Conservation (phyloP, 2,113 vertebrate genomes). For the Lichenostomus cassidix region DNA sequence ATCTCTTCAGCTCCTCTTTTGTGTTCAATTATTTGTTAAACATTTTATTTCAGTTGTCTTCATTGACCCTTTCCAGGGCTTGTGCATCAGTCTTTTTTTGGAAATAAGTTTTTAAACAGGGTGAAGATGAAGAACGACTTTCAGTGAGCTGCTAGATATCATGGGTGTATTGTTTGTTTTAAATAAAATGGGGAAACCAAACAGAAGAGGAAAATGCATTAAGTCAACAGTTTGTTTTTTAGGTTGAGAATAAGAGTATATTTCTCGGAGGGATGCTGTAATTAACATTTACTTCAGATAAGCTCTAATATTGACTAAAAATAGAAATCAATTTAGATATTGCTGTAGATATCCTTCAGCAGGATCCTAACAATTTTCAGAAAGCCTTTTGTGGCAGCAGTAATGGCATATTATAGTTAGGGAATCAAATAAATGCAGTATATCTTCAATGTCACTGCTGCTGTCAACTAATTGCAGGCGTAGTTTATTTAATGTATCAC, state of each 20-base stretch:
- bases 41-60: not conserved
- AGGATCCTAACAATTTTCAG: constrained; percentile 1
- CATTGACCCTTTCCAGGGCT: not conserved
- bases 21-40: not conserved
- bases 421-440: not conserved
- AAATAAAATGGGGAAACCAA: not conserved
- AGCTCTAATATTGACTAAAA: constrained; percentile 5
- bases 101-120: not conserved
- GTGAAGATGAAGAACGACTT: not conserved
- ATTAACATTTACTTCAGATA: constrained; percentile 11
- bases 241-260: not conserved
- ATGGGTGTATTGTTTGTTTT: not conserved
- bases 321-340: not conserved
- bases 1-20: not conserved
- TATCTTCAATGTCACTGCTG: not conserved
- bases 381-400: not conserved
- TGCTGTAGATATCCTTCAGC: not conserved
- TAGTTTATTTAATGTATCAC: not conserved
- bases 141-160: not conserved
- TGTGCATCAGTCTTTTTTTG: not conserved
- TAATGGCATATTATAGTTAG: not conserved
- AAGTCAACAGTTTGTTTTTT: not conserved
- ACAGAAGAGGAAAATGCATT: not conserved
- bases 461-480: not conserved
- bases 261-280: not conserved